Conservation (phyloP, 1,140 invertebrate species). For the Hycleus phaleratus region DNA sequence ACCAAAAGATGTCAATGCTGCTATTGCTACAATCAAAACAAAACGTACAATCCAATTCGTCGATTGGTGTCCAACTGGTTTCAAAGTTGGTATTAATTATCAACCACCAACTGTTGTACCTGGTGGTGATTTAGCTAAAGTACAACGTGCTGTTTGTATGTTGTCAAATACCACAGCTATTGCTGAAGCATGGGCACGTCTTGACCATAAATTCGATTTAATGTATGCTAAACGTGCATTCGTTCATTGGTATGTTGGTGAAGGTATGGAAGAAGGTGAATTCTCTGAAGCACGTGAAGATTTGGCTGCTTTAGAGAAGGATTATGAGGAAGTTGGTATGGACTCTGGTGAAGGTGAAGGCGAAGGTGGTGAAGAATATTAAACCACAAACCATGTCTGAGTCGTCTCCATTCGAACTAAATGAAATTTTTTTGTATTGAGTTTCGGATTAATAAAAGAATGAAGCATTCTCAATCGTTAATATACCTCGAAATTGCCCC, state of each 20-base stretch:
- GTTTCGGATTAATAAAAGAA: too few relatives aligned
- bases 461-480: too few relatives aligned
- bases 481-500: too few relatives aligned
- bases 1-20: slow-evolving; percentile 58
- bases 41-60: slow-evolving; percentile 61
- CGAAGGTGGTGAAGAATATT: slow-evolving; percentile 37
- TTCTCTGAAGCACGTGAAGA: slow-evolving; percentile 82
- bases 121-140: slow-evolving; percentile 59
- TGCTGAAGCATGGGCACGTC: slow-evolving; percentile 58
- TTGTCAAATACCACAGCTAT: slow-evolving; percentile 60
- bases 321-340: slow-evolving; percentile 55
- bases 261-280: slow-evolving; percentile 74
- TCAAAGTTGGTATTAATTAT: slow-evolving; percentile 66
- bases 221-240: slow-evolving; percentile 73
- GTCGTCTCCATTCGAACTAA: too few relatives aligned
- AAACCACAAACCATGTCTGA: slow-evolving; percentile 1
- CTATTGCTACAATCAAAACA: slow-evolving; percentile 75
- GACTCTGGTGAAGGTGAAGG: slow-evolving; percentile 35
- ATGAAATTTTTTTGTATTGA: too few relatives aligned
- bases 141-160: slow-evolving; percentile 61
- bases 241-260: slow-evolving; percentile 70
- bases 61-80: slow-evolving; percentile 64
- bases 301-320: slow-evolving; percentile 70
- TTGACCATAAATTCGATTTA: slow-evolving; percentile 75
- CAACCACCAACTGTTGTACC: slow-evolving; percentile 67